These are phyloP conservation scores for Spea bombifrons DNA, from an alignment of 2,113 vertebrate species.

Conservation along the genomic window DNA sequence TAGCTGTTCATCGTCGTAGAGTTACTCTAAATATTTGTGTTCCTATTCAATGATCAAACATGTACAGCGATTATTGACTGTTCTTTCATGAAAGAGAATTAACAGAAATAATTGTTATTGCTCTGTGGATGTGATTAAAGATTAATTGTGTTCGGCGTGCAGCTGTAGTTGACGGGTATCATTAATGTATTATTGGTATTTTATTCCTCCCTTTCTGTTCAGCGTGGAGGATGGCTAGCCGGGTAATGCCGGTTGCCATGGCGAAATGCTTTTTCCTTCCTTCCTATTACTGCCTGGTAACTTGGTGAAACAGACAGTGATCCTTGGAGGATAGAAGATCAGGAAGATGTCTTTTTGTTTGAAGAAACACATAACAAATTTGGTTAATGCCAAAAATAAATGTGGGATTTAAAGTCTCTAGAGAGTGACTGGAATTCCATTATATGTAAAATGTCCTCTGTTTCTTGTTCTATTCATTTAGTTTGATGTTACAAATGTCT, in stretches of 20 bases:
- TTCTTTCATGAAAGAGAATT: neutral
- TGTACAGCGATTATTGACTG: too few relatives aligned
- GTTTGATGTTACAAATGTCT: too few relatives aligned
- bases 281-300: constrained; percentile 49
- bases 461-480: too few relatives aligned
- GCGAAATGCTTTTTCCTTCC: constrained; percentile 54
- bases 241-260: constrained; percentile 59
- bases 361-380: too few relatives aligned
- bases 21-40: too few relatives aligned
- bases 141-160: neutral
- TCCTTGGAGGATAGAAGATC: neutral
- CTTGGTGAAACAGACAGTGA: constrained; percentile 28
- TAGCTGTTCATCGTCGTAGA: too few relatives aligned
- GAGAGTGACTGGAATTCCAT: neutral
- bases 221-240: constrained; percentile 54
- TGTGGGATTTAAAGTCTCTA: neutral
- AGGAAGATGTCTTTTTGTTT: neutral
- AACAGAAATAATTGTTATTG: neutral
- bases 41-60: too few relatives aligned
- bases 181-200: constrained; percentile 45
- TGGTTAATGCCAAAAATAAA: too few relatives aligned
- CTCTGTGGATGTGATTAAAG: neutral
- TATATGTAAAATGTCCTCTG: too few relatives aligned
- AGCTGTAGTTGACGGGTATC: neutral
- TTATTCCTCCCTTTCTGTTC: constrained; percentile 58